Evolutionary conservation across 2,888 invertebrate species (phyloP).

Genomic region (Conus canariensis): DNA sequence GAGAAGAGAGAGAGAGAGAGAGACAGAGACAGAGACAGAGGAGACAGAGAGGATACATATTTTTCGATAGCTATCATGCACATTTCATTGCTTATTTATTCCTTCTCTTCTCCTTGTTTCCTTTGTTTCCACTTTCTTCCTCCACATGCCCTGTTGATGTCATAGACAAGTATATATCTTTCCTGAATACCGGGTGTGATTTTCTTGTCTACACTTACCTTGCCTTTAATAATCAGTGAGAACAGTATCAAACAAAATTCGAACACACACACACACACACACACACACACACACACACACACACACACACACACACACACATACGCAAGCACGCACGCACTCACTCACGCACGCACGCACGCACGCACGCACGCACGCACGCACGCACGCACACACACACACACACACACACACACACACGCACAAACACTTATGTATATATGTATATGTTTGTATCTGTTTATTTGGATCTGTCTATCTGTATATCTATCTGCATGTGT

Average conservation of each 20-base stretch:
- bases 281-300: background rate
- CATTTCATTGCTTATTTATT: too few species aligned
- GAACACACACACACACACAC: background rate
- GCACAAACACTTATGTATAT: background rate
- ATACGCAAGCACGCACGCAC: background rate
- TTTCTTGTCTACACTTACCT: too few species aligned
- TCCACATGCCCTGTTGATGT: too few species aligned
- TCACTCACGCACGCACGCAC: background rate
- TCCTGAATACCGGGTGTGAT: too few species aligned
- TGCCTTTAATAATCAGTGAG: too few species aligned
- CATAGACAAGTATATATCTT: too few species aligned
- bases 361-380: background rate
- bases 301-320: background rate
- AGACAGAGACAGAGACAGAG: background rate
- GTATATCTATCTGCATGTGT: background rate
- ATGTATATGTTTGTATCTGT: background rate
- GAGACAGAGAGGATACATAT: too few species aligned
- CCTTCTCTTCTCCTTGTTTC: too few species aligned
- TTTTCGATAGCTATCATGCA: too few species aligned
- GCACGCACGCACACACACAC: background rate
- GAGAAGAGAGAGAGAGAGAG: background rate
- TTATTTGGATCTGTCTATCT: constrained; percentile 4
- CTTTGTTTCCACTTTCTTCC: too few species aligned
- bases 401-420: background rate
- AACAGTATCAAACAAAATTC: too few species aligned